These are phyloP conservation scores for Cataglyphis hispanica DNA, from an alignment of 1,140 invertebrate genomes.

Conservation along the genomic window DNA sequence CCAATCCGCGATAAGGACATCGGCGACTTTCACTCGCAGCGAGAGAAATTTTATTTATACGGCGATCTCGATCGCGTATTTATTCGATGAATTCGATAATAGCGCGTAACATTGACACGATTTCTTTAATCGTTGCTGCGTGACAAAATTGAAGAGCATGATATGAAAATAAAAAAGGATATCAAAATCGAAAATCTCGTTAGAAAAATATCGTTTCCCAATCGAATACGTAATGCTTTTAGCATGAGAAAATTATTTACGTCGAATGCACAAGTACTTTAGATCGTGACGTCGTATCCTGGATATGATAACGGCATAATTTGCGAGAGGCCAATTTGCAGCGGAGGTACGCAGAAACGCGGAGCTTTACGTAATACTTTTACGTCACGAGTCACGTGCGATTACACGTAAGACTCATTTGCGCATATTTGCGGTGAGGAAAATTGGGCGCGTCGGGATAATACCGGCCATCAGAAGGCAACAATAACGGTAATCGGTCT, in stretches of 20 bases:
- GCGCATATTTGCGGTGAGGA: constrained; percentile 60
- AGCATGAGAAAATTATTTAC: background rate
- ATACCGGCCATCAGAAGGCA: constrained; percentile 23
- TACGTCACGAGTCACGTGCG: constrained; percentile 56
- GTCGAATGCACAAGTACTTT: background rate
- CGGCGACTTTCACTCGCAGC: constrained; percentile 21
- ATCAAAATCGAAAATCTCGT: background rate
- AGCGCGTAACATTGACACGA: background rate
- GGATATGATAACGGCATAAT: constrained; percentile 49
- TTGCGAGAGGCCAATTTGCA: constrained; percentile 44
- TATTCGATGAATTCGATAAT: background rate
- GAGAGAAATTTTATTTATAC: background rate
- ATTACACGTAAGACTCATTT: constrained; percentile 58
- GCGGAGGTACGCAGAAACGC: background rate
- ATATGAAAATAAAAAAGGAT: background rate
- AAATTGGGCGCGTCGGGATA: constrained; percentile 57
- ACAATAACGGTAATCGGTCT: constrained; percentile 60
- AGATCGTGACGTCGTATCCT: constrained; percentile 18
- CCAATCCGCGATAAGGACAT: constrained; percentile 26
- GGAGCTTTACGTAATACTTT: constrained; percentile 43
- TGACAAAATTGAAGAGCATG: background rate
- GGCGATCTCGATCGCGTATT: background rate
- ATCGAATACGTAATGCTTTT: background rate
- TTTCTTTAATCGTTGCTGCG: background rate
- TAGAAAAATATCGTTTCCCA: background rate